Base-by-base conservation (phyloP, 64 coral and sea anemone genomes). In the Cladopsammia gracilis region DNA sequence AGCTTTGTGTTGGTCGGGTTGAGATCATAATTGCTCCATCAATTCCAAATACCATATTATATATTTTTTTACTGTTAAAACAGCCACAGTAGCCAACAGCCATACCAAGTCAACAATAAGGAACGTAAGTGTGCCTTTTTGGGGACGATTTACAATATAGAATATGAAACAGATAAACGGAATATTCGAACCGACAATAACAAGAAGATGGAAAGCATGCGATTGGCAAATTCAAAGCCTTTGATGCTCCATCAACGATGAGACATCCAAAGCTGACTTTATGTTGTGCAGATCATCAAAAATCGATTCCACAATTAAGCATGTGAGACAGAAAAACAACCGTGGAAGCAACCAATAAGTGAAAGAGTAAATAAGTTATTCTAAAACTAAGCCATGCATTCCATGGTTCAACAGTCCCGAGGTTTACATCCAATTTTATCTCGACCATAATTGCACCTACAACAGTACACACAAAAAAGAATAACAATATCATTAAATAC, bases 91-190 rank as follows among this genome's bases (percentile, higher is more conserved):
- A 20, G 15, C 26, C 13, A 84, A 15, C 12, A 49, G 11, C 80
- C 80, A 84, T 14, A 23, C 46, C 0, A 84, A 13, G 11, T 6
- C 22, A 22, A 48, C 19, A 62, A 49, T 10, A 62, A 84, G 60
- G 45, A 50, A 49, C 7, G 10, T 43, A 44, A 68, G 10, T 4
- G 18, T 44, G 9, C 5, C 46, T 1, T 23, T 18, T 7, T 84
- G 43, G 12, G 60, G 80, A 22, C 68, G 49, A 68, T 50, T 11
- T 24, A 51, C 62, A 13, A 64, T 10, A 42, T 68, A 68, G 19
- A 84, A 62, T 67, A 4, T 44, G 20, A 68, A 67, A 50, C 80
- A 80, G 25, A 80, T 43, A 23, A 80, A 43, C 14, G 77, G 54
- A 43, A 80, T 80, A 24, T 15, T 42, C 13, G 61, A 44, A 1